These are phyloP conservation scores for Hirundichthys speculiger DNA, from an alignment of 2,113 vertebrate genomes.

Conservation along the genomic window DNA sequence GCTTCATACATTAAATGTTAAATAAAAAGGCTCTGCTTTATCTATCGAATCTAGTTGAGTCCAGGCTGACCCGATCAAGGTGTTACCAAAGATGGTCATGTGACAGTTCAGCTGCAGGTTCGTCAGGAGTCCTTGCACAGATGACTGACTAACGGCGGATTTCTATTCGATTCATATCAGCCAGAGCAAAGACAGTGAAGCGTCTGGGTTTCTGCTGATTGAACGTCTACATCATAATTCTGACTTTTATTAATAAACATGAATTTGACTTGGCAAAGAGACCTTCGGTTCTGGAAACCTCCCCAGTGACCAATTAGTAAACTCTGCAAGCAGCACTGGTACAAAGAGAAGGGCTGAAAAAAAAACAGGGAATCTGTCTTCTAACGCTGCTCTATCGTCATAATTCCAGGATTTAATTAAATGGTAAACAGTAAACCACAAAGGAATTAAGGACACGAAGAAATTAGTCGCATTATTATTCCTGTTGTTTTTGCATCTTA, in stretches of 20 bases:
- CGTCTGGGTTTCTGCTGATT: no score
- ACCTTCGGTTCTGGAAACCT: slow-evolving; percentile 29
- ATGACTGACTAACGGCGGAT: no score
- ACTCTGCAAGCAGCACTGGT: slow-evolving; percentile 38
- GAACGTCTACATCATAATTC: not conserved
- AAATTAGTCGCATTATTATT: not conserved
- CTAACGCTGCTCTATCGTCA: slow-evolving; percentile 17
- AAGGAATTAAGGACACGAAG: slow-evolving; percentile 5
- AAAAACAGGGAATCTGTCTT: slow-evolving; percentile 34
- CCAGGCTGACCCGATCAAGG: no score
- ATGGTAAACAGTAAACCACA: slow-evolving; percentile 30
- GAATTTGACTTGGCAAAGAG: slow-evolving; percentile 28
- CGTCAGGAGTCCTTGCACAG: no score
- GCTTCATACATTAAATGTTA: no score
- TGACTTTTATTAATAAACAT: slow-evolving; percentile 33
- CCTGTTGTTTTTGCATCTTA: not conserved
- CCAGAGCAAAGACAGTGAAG: no score
- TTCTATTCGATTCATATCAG: no score
- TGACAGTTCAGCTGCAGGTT: no score
- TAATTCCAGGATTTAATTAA: slow-evolving; percentile 53
- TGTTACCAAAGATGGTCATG: no score
- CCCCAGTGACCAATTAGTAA: slow-evolving; percentile 68
- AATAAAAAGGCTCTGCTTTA: no score
- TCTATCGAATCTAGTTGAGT: no score
- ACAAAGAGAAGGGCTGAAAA: not conserved